phyloP scores from a whole-genome alignment of 2,888 invertebrate genomes.

The Parapristionchus giblindavisi region DNA sequence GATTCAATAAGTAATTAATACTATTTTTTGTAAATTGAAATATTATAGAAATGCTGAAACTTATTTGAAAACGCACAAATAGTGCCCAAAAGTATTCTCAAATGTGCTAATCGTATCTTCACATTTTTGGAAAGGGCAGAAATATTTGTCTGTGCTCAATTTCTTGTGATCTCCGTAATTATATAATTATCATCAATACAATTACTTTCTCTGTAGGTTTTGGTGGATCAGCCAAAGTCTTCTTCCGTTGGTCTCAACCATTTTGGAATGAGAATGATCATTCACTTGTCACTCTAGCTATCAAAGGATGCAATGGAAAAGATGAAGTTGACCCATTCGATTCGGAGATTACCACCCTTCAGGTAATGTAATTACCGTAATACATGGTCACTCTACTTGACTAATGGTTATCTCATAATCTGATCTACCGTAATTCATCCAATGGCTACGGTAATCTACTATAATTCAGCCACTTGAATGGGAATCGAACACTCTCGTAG shows the following conservation, averaged over 20 bases:
- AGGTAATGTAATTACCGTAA: conserved; percentile 37
- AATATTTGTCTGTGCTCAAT: no score
- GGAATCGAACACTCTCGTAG: conserved; percentile 58
- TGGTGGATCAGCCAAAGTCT: conserved; percentile 61
- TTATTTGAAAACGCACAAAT: no score
- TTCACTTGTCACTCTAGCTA: conserved; percentile 56
- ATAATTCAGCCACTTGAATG: conserved; percentile 53
- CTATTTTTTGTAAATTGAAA: no score
- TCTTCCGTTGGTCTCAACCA: conserved; percentile 60
- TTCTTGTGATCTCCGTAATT: no score
- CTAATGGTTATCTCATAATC: neutral
- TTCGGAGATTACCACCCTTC: conserved; percentile 51
- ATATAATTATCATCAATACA: neutral
- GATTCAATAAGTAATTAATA: neutral
- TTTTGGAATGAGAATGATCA: conserved; percentile 56
- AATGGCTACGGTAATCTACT: neutral
- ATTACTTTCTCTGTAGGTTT: conserved; percentile 45
- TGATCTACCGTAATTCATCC: neutral
- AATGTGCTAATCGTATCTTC: no score
- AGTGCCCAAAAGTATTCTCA: no score
- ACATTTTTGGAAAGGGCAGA: no score
- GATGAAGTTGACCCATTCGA: conserved; percentile 50
- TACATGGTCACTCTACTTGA: neutral
- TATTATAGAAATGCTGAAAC: no score
- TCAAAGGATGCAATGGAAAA: conserved; percentile 50